These are phyloP conservation scores for Caenorhabditis virilis DNA, from an alignment of 2,888 invertebrate species.

Conservation along the genomic window DNA sequence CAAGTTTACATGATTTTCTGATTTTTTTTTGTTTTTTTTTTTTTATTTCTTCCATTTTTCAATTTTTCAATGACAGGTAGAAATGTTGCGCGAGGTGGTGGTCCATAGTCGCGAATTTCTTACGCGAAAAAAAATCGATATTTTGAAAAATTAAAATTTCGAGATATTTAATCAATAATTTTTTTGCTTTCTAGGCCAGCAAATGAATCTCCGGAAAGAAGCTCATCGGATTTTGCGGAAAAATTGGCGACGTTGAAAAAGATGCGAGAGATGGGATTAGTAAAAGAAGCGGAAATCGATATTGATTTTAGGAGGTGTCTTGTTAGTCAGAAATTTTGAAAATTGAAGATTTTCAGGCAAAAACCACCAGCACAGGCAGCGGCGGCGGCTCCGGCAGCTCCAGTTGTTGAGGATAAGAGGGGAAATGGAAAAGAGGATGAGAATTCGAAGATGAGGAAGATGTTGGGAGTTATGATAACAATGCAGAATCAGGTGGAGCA, in stretches of 20 bases:
- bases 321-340: not conserved
- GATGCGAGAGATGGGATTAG: conserved; percentile 5
- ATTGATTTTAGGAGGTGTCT: too few relatives aligned
- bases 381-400: too few relatives aligned
- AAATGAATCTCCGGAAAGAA: too few relatives aligned
- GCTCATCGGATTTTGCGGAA: not conserved
- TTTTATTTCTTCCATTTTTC: too few relatives aligned
- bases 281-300: conserved; percentile 6
- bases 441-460: conserved; percentile 2
- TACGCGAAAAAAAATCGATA: not conserved
- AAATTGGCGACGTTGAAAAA: conserved; percentile 8
- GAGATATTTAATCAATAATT: not conserved
- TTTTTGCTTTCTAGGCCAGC: too few relatives aligned
- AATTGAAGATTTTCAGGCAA: not conserved
- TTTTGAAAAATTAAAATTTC: not conserved
- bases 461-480: conserved; percentile 4
- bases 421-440: not conserved
- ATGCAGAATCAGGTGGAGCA: not conserved
- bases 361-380: too few relatives aligned
- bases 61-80: too few relatives aligned
- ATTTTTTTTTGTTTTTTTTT: too few relatives aligned
- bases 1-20: too few relatives aligned
- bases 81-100: too few relatives aligned
- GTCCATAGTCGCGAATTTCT: not conserved
- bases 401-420: too few relatives aligned